phyloP scores from a whole-genome alignment of 1,140 invertebrate species.

The Listronotus bonariensis region DNA sequence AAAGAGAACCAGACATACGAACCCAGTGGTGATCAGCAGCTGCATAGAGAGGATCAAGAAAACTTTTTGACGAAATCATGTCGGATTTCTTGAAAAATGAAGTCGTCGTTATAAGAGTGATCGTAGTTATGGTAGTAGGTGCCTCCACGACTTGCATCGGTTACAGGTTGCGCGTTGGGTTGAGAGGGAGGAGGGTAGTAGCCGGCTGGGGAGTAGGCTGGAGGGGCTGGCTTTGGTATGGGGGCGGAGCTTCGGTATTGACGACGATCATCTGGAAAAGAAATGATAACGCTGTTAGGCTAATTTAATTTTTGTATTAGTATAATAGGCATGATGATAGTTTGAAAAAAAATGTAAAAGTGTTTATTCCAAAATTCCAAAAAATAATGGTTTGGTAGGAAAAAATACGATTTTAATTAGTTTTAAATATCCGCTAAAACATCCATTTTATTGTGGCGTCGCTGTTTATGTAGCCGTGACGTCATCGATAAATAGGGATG shows the following conservation, averaged over 20 bases:
- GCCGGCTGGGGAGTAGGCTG: slow-evolving; percentile 6
- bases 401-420: no score
- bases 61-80: slow-evolving; percentile 39
- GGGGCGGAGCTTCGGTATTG: slow-evolving; percentile 23
- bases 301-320: no score
- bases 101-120: neutral
- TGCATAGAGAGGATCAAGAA: slow-evolving; percentile 40
- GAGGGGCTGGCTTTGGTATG: slow-evolving; percentile 28
- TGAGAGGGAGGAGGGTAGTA: neutral
- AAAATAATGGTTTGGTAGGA: no score
- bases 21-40: slow-evolving; percentile 30
- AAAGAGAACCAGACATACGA: slow-evolving; percentile 29
- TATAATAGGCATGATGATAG: no score
- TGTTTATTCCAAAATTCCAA: no score
- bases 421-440: no score
- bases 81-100: slow-evolving; percentile 19
- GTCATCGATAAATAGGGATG: no score
- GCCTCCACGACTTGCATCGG: neutral
- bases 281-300: no score
- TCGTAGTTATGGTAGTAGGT: neutral
- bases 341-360: no score
- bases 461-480: no score
- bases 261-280: slow-evolving; percentile 2
- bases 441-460: no score
- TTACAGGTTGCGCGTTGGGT: neutral